phyloP scores from a whole-genome alignment of 2,113 vertebrate genomes.

The Notarius quadriscutis region DNA sequence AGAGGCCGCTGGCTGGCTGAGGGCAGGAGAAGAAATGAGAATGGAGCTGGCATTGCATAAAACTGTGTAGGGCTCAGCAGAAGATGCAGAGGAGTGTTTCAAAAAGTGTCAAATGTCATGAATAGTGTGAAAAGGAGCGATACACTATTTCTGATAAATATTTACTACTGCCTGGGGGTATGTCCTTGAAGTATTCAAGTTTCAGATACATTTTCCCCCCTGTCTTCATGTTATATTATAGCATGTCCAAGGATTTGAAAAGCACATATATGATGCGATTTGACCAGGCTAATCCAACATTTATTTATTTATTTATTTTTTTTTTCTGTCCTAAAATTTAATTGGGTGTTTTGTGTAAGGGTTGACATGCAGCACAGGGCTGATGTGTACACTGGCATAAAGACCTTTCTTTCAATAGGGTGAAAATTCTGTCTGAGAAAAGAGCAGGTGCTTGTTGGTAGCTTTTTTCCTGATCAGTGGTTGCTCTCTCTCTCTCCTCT shows the following conservation, averaged over 20 bases:
- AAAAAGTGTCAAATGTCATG: conserved; percentile 66
- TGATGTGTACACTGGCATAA: background rate
- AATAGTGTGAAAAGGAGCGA: conserved; percentile 59
- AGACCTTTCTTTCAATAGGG: background rate
- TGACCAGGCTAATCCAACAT: background rate
- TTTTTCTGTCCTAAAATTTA: background rate
- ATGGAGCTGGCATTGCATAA: conserved; percentile 30
- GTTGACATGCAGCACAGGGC: background rate
- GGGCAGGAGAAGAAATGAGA: conserved; percentile 35
- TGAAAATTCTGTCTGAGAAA: conserved; percentile 32
- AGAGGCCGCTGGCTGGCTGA: conserved; percentile 33
- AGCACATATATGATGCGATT: background rate
- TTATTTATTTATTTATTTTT: background rate
- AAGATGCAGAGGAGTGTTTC: conserved; percentile 57
- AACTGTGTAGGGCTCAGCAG: conserved; percentile 39
- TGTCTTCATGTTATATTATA: background rate
- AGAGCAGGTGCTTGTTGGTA: conserved; percentile 49
- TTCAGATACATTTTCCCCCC: conserved; percentile 52
- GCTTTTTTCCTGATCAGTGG: conserved; percentile 45
- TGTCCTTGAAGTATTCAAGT: conserved; percentile 68
- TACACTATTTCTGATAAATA: conserved; percentile 70
- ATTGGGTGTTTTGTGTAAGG: background rate
- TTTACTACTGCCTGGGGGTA: conserved; percentile 61
- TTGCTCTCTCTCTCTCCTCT: conserved; percentile 36
- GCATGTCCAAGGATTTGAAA: background rate